Evolutionary conservation across 2,113 vertebrate genomes (phyloP).

Genomic region (Elgaria multicarinata): DNA sequence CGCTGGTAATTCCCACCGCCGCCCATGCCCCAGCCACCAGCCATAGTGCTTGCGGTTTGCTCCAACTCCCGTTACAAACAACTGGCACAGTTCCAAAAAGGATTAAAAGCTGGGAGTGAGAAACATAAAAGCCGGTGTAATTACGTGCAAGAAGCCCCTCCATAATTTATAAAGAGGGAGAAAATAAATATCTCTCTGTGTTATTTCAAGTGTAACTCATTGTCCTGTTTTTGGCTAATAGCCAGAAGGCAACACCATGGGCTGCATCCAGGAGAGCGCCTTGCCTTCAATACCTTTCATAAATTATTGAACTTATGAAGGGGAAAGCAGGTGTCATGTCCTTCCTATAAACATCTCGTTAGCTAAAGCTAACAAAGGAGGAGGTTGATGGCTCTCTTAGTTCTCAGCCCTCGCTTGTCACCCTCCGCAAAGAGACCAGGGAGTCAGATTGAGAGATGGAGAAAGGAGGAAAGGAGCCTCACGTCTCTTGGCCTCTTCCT

Average conservation of each 20-base stretch:
- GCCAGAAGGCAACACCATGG: conserved; percentile 67
- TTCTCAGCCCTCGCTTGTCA: conserved; percentile 29
- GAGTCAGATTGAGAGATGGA: too few species aligned
- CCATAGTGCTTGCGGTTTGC: background rate
- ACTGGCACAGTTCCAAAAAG: conserved; percentile 64
- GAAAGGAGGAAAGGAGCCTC: background rate
- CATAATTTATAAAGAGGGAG: conserved; percentile 75
- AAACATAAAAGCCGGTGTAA: conserved; percentile 73
- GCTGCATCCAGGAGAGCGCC: conserved; percentile 58
- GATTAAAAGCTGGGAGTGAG: conserved; percentile 73
- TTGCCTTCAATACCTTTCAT: conserved; percentile 76
- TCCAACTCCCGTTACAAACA: conserved; percentile 41
- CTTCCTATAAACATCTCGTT: conserved; percentile 75
- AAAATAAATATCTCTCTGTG: conserved; percentile 73
- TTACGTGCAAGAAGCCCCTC: conserved; percentile 74
- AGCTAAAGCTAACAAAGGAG: conserved; percentile 71
- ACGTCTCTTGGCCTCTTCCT: background rate
- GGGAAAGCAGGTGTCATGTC: conserved; percentile 75
- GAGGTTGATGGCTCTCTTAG: conserved; percentile 35
- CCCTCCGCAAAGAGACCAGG: background rate
- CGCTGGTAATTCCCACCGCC: background rate
- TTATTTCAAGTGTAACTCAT: conserved; percentile 70
- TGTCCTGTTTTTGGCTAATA: conserved; percentile 69
- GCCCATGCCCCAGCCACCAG: background rate
- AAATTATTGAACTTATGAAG: conserved; percentile 79